These are phyloP conservation scores for Napeogenes inachia DNA, from an alignment of 2,888 invertebrate genomes.

Conservation along the genomic window DNA sequence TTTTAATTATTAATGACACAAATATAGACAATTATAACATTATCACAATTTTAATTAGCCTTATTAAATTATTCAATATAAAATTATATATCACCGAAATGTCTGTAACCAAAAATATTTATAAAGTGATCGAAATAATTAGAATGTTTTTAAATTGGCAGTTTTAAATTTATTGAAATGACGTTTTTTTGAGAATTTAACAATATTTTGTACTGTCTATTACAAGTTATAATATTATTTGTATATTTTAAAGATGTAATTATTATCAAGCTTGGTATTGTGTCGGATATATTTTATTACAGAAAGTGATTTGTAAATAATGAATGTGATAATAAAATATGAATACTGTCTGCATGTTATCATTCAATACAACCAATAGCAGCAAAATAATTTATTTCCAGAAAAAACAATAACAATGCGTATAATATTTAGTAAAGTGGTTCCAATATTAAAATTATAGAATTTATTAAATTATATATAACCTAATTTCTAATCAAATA, in stretches of 20 bases:
- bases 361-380: conserved; percentile 19
- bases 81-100: not conserved
- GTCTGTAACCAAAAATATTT: not conserved
- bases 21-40: not conserved
- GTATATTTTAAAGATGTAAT: conserved; percentile 17
- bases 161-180: not conserved
- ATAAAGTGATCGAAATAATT: not conserved
- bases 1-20: not conserved
- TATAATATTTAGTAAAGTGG: not conserved
- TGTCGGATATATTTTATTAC: conserved; percentile 54
- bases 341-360: conserved; percentile 28
- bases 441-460: too few relatives aligned
- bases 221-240: conserved; percentile 7
- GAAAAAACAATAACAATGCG: conserved; percentile 27
- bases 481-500: not conserved
- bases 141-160: not conserved
- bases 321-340: conserved; percentile 66
- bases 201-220: not conserved
- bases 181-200: not conserved
- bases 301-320: conserved; percentile 68
- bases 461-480: too few relatives aligned
- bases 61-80: conserved; percentile 1
- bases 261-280: conserved; percentile 34
- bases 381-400: conserved; percentile 35
- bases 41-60: not conserved